Evolutionary conservation across 2,797 vertebrate genomes (phyloP).

Genomic region (Gambelia wislizenii): DNA sequence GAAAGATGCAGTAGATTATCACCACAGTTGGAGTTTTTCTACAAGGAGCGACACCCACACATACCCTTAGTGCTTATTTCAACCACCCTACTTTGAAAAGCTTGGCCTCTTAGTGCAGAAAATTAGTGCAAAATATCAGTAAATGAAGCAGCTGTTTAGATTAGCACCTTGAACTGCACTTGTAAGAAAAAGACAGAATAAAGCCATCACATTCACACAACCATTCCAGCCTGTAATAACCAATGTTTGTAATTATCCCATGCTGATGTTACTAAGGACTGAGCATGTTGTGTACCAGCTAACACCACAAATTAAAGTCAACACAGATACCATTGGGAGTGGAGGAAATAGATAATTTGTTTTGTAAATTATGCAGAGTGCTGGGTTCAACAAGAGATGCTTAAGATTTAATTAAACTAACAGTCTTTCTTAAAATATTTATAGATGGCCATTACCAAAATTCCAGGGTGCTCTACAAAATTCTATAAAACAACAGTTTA

Average conservation of each 20-base stretch:
- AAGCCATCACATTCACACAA: background rate
- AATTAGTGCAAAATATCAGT: background rate
- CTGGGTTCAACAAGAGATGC: constrained; percentile 33
- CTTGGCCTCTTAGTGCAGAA: background rate
- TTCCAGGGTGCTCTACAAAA: background rate
- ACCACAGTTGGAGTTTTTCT: background rate
- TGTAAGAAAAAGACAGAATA: background rate
- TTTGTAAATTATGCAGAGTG: constrained; percentile 30
- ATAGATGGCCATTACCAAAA: background rate
- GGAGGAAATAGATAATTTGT: constrained; percentile 14
- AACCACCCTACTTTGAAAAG: background rate
- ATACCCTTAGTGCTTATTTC: background rate
- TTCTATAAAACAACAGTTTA: background rate
- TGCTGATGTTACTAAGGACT: too few relatives aligned
- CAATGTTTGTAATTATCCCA: background rate
- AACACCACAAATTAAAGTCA: background rate
- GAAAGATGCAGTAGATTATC: too few relatives aligned
- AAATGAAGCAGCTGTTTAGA: background rate
- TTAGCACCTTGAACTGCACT: background rate
- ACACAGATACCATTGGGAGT: constrained; percentile 9
- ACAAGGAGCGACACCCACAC: background rate
- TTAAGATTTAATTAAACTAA: constrained; percentile 61
- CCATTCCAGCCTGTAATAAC: background rate
- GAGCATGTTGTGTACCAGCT: background rate
- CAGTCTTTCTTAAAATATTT: background rate